These are phyloP conservation scores for Oreochromis mossambicus DNA, from an alignment of 2,797 vertebrate species.

Conservation along the genomic window DNA sequence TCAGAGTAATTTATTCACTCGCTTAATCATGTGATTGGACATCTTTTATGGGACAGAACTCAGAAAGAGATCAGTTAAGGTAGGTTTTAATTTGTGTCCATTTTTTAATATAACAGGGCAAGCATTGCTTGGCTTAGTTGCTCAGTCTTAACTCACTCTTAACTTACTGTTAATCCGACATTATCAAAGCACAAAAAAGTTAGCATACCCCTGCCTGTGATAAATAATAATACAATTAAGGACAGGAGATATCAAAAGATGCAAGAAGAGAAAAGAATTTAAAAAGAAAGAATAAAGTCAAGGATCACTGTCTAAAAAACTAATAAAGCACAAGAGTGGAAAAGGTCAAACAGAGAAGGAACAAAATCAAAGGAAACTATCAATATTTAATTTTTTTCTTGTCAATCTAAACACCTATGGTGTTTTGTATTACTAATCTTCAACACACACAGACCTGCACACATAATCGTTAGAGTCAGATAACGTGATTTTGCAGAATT, in stretches of 20 bases:
- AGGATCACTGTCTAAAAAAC: not conserved
- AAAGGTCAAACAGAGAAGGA: not conserved
- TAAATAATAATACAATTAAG: not conserved
- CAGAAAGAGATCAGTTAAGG: not conserved
- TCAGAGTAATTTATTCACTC: fast-evolving
- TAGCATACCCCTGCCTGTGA: not conserved
- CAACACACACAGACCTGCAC: not conserved
- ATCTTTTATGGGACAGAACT: not conserved
- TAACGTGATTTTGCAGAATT: conserved; percentile 33
- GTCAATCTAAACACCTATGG: not conserved
- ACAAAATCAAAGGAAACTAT: not conserved
- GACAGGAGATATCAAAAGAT: not conserved
- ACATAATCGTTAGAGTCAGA: conserved; percentile 6
- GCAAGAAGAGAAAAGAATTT: fast-evolving
- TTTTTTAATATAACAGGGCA: not conserved
- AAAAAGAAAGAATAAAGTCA: not conserved
- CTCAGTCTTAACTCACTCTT: not conserved
- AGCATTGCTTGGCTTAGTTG: not conserved
- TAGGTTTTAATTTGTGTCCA: not conserved
- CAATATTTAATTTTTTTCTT: not conserved
- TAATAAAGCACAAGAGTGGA: not conserved
- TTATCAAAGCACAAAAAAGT: not conserved
- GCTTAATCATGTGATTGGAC: not conserved
- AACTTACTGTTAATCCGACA: not conserved
- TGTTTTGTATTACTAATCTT: not conserved